phyloP scores from a whole-genome alignment of 2,888 invertebrate species.

The Epinotia demarniana region DNA sequence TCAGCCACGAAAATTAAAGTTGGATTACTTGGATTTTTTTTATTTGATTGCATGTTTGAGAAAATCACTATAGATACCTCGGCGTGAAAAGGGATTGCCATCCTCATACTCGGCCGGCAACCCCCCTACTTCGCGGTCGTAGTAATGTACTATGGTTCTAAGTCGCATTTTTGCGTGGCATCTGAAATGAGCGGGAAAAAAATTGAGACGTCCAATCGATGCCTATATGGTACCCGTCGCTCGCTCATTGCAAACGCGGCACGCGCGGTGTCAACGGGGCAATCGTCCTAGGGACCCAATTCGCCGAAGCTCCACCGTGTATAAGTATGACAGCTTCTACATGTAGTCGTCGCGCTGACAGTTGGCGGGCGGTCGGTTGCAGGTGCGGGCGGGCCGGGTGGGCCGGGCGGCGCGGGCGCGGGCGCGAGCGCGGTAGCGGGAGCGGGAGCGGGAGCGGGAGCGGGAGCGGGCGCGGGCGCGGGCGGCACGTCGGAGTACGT shows the following conservation, averaged over 20 bases:
- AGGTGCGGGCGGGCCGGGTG: slow-evolving; percentile 46
- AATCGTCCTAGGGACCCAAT: background rate
- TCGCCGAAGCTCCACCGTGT: no score
- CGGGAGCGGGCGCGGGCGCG: slow-evolving; percentile 75
- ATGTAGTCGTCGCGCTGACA: background rate
- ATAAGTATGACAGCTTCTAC: background rate
- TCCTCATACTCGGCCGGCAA: no score
- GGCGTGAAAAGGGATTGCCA: no score
- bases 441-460: slow-evolving; percentile 49
- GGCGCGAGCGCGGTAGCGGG: slow-evolving; percentile 51
- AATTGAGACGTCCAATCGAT: no score
- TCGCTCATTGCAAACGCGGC: background rate
- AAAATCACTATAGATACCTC: no score
- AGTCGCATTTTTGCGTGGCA: background rate
- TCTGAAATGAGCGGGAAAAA: background rate
- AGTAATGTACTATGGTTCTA: background rate
- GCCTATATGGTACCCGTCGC: no score
- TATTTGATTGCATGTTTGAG: no score
- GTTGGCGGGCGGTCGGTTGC: slow-evolving; percentile 11
- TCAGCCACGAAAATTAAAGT: no score
- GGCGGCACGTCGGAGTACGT: slow-evolving; percentile 93
- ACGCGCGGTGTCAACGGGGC: background rate
- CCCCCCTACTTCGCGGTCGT: no score
- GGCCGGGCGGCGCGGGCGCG: slow-evolving; percentile 32
- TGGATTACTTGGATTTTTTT: no score